phyloP scores from a whole-genome alignment of 2,888 invertebrate species.

The Loripinus fragilis region DNA sequence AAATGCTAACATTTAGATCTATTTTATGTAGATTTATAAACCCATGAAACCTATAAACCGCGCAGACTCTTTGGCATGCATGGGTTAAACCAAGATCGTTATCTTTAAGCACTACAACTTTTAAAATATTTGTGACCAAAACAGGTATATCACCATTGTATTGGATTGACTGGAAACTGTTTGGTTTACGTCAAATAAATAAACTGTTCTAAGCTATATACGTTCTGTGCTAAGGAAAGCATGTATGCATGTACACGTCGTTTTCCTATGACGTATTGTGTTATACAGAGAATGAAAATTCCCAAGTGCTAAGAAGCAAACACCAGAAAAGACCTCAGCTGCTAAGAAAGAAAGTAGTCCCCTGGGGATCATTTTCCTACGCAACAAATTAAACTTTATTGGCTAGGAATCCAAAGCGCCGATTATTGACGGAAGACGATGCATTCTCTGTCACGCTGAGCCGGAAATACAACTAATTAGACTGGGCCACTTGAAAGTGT shows the following conservation, averaged over 20 bases:
- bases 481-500: not conserved
- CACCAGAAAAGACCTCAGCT: not conserved
- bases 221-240: not conserved
- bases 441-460: conserved; percentile 39
- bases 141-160: not conserved
- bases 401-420: conserved; percentile 36
- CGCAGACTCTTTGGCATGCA: too few relatives aligned
- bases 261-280: too few relatives aligned
- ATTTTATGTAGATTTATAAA: too few relatives aligned
- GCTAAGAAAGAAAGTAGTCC: not conserved
- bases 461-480: conserved; percentile 35
- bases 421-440: conserved; percentile 53
- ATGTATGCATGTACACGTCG: not conserved
- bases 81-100: not conserved
- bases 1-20: too few relatives aligned
- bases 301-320: too few relatives aligned
- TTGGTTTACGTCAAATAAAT: not conserved
- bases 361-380: conserved; percentile 2
- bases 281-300: too few relatives aligned
- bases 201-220: not conserved
- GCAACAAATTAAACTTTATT: conserved; percentile 47
- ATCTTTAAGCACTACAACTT: too few relatives aligned
- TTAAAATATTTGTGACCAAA: not conserved
- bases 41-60: too few relatives aligned
- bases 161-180: not conserved